Percentiles rank a stretch among this genome's conserved stretches.
Conservation (phyloP, 2,797 vertebrate genomes). For the Thalassophryne amazonica region DNA sequence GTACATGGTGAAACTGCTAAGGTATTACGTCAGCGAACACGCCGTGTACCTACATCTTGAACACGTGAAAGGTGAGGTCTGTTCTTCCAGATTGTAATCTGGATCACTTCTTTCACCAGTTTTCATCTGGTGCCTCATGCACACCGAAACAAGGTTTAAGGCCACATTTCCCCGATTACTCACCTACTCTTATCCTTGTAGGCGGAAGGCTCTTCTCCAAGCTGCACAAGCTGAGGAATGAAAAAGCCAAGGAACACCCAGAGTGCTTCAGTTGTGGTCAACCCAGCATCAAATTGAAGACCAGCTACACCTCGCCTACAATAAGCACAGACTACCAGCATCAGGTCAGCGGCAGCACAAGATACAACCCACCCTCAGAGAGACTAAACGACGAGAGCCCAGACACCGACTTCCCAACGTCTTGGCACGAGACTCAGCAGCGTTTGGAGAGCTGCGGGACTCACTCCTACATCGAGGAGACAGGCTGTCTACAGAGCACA, state of each 20-base stretch:
- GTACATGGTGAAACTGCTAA: constrained; percentile 92
- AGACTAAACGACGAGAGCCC: constrained; percentile 47
- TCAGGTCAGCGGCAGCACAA: constrained; percentile 10
- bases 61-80: constrained; percentile 85
- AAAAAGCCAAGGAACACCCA: constrained; percentile 74
- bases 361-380: neutral
- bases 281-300: constrained; percentile 71
- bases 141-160: no score
- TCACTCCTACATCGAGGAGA: constrained; percentile 82
- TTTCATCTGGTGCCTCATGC: no score
- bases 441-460: constrained; percentile 75
- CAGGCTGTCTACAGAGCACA: constrained; percentile 74
- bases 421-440: constrained; percentile 74
- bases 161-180: neutral
- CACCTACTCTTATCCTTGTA: constrained; percentile 32
- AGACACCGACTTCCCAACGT: constrained; percentile 52
- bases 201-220: constrained; percentile 90
- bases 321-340: constrained; percentile 69
- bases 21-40: constrained; percentile 93
- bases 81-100: neutral
- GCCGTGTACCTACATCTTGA: constrained; percentile 94
- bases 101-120: no score
- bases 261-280: constrained; percentile 72
- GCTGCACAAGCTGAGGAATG: constrained; percentile 75
- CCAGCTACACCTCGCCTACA: constrained; percentile 76